Percentiles rank a stretch among this genome's conserved stretches.
Conservation (phyloP, 2,888 invertebrate genomes). For the Lamellibrachia satsuma region DNA sequence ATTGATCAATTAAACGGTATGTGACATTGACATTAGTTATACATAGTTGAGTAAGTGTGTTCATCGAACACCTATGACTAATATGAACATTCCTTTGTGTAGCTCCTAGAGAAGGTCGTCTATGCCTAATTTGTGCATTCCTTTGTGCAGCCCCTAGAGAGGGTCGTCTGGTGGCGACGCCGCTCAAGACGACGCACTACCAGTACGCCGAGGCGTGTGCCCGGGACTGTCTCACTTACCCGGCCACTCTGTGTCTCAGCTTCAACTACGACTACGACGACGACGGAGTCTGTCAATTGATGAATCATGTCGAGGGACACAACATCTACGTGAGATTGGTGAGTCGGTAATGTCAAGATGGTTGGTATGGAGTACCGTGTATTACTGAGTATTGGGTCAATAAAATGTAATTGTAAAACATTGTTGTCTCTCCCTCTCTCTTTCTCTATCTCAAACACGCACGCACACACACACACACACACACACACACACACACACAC, state of each 20-base stretch:
- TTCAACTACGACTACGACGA: neutral
- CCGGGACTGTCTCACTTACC: neutral
- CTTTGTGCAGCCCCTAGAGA: neutral
- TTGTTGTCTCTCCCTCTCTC: no score
- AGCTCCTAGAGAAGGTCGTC: neutral
- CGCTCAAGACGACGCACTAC: neutral
- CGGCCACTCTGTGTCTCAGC: neutral
- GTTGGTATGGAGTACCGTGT: no score
- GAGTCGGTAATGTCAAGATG: neutral
- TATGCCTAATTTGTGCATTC: neutral
- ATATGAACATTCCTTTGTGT: no score
- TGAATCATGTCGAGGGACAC: neutral
- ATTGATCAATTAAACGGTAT: no score
- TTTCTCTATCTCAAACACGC: no score
- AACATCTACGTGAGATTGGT: neutral
- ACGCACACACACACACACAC: no score
- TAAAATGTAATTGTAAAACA: no score
- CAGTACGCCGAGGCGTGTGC: neutral
- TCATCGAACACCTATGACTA: no score
- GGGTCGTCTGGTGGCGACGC: neutral
- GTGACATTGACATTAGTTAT: no score
- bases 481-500: no score
- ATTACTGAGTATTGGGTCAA: no score
- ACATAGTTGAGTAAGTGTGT: no score
- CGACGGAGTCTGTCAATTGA: neutral